Evolutionary conservation across 2,797 vertebrate genomes (phyloP).

Genomic region (Steatocranus sp.): DNA sequence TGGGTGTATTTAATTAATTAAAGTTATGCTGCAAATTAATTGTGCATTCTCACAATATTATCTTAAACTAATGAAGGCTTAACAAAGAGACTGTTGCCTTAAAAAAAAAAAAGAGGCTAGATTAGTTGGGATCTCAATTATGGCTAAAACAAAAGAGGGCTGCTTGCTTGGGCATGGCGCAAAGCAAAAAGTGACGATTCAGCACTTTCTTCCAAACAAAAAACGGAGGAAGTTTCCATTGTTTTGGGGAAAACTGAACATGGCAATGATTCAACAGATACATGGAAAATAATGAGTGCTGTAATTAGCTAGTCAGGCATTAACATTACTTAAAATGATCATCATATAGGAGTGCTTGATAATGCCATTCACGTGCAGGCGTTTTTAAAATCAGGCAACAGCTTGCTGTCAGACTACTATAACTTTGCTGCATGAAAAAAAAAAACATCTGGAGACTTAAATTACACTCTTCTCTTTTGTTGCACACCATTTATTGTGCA

Average conservation of each 20-base stretch:
- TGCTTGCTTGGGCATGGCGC: constrained; percentile 65
- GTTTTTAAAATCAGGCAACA: constrained; percentile 11
- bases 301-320: constrained; percentile 77
- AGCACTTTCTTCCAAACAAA: constrained; percentile 79
- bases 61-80: constrained; percentile 79
- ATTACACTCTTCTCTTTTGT: constrained; percentile 18
- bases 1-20: constrained; percentile 79
- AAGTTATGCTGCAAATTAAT: constrained; percentile 79
- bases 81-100: constrained; percentile 74
- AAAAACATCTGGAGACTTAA: background rate
- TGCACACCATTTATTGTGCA: background rate
- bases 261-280: constrained; percentile 83
- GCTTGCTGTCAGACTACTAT: constrained; percentile 15
- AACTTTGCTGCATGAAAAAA: background rate
- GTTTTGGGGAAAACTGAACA: constrained; percentile 81
- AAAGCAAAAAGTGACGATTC: constrained; percentile 75
- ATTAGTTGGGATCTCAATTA: constrained; percentile 84
- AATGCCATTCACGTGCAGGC: constrained; percentile 59
- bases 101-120: constrained; percentile 53
- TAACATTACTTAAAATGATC: constrained; percentile 69
- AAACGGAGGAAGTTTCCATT: constrained; percentile 78
- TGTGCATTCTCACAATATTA: constrained; percentile 79
- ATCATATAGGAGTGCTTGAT: constrained; percentile 63
- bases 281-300: constrained; percentile 77
- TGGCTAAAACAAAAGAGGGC: constrained; percentile 81